Evolutionary conservation across 1,140 invertebrate genomes (phyloP), one percentile per base, ranked within the genome.

Genomic region (Zaprionus davidi): DNA sequence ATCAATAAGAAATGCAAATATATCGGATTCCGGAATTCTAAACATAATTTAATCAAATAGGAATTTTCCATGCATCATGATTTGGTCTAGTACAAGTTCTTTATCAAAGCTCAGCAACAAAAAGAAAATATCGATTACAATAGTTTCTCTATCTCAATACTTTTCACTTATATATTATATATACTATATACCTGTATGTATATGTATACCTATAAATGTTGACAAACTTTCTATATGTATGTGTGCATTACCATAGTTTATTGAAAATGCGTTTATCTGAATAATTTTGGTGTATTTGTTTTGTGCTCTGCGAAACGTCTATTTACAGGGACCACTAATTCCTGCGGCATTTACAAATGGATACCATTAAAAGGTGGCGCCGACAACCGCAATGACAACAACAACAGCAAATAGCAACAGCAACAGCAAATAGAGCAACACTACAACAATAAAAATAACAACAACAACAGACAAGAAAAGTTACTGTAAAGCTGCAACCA

Each of bases 311-410:
- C 85, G 81, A 84, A 88, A 88, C 81, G 69, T 90, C 85, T 91
- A 80, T 90, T 92, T 90, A 71, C 95, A 98, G 97, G 97, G 97
- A 93, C 96, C 97, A 93, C 94, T 98, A 95, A 97, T 98, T 95
- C 97, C 97, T 94, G 96, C 97, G 94, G 97, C 97, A 94, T 98
- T 97, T 94, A 97, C 97, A 95, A 98, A 98, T 94, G 97, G 97
- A 95, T 97, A 97, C 95, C 97, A 97, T 96, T 98, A 96, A 97
- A 94, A 84, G 82, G 91, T 91, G 87, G 87, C 80, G 85, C 76
- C 82, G 80, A 91, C 85, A 78, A 85, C 82, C 86, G 82, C 85
- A 91, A 80, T 82, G 78, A 86, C 76, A 86, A 79, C 77, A 91
- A 60, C 78, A 83, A 51, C 67, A 75, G 58, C 41, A 69, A 79